Evolutionary conservation across 2,797 vertebrate genomes (phyloP).

Genomic region (Borostomias antarcticus): DNA sequence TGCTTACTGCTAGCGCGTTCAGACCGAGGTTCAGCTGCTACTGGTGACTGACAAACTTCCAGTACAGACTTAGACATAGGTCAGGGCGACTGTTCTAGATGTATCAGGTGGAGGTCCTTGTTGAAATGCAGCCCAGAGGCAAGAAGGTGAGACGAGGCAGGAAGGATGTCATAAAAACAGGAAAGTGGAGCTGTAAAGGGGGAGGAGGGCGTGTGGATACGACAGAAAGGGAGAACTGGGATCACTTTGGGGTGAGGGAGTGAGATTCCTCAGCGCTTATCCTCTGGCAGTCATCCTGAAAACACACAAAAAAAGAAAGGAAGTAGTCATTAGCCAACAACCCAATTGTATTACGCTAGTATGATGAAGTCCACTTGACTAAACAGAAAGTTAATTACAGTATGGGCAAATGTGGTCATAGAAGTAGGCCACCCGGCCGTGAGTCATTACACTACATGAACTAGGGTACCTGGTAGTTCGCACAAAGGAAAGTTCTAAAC

Average conservation of each 20-base stretch:
- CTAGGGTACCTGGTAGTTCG: too few relatives aligned
- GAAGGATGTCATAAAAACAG: slow-evolving; percentile 4
- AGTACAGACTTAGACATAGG: not conserved
- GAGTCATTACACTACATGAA: not conserved
- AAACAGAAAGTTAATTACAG: not conserved
- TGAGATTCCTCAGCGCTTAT: slow-evolving; percentile 48
- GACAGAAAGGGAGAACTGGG: slow-evolving; percentile 15
- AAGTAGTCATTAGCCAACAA: not conserved
- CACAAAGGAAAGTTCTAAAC: too few relatives aligned
- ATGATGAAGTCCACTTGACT: not conserved
- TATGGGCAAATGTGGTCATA: not conserved
- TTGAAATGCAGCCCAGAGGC: slow-evolving; percentile 24
- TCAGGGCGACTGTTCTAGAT: slow-evolving; percentile 20
- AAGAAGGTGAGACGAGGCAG: slow-evolving; percentile 14
- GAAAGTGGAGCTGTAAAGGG: slow-evolving; percentile 4
- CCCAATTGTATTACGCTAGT: too few relatives aligned
- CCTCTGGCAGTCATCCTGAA: slow-evolving; percentile 63
- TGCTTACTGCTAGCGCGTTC: slow-evolving; percentile 17
- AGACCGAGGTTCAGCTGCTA: slow-evolving; percentile 18
- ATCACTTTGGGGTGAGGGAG: slow-evolving; percentile 49
- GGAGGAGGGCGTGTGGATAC: slow-evolving; percentile 21
- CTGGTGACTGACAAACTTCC: not conserved
- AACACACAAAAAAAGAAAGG: slow-evolving; percentile 47
- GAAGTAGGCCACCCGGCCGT: not conserved
- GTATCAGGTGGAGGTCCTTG: slow-evolving; percentile 17